Evolutionary conservation across 2,113 vertebrate species (phyloP), one percentile per base, ranked within the genome.

Genomic region (Petrocephalus microphthalmus): DNA sequence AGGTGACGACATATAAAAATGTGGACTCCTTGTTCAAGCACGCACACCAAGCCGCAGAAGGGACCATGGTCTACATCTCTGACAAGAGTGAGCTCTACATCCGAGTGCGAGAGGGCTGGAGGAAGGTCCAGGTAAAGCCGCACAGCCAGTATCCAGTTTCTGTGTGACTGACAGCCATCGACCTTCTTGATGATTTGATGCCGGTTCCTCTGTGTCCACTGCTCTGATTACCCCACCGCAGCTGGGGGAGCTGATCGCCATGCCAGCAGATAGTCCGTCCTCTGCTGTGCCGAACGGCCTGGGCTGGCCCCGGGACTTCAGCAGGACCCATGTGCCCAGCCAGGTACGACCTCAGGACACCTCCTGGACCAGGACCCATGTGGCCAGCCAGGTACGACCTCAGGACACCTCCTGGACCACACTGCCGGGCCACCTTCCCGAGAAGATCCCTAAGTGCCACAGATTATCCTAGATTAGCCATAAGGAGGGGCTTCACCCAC

Each of bases 41-140:
- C 2, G 96, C 96, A 0, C 92, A 93, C 88, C 90, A 95, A 45
- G 95, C 97, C 15, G 91, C 95, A 52, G 97, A 97, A 90, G 98
- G 98, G 15, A 96, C 96, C 0, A 89, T 99, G 88, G 92, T 94
- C 64, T 98, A 96, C 11, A 93, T 99, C 87, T 94, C 92, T 2
- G 94, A 95, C 84, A 96, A 94, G 49, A 93, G 95, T 7, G 97
- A 97, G 85, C 95, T 99, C 42, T 99, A 96, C 90, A 92, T 99
- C 64, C 97, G 97, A 17, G 97, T 98, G 84, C 91, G 89, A 89
- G 96, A 96, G 60, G 98, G 98, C 37, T 99, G 98, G 98, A 98
- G 96, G 92, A 97, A 98, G 91, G 90, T 99, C 67, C 97, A 97
- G 97, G 98, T 99, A 91, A 92, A 51, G 22, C 42, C 13, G 25